Base-by-base conservation (phyloP, 2,888 invertebrate genomes). In the Drosophila fulvimacula region DNA sequence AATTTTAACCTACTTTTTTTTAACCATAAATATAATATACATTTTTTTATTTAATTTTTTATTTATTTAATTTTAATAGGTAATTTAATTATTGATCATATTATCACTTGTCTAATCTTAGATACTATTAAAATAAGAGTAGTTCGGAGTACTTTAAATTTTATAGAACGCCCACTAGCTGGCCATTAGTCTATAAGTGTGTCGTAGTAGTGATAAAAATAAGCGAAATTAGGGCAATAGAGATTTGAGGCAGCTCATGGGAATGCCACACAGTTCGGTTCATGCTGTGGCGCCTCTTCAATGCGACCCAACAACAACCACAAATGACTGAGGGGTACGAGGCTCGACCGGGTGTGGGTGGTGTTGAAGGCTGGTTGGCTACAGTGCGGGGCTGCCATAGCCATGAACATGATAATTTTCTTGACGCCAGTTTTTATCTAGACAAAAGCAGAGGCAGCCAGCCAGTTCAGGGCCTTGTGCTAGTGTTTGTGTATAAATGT, bases 381-480 rank as follows among this genome's bases (percentile, higher is more conserved):
- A 15, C 3, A 30, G 30, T 48, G 48, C 13, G 34, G 34, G 34
- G 53, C 73, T 63, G 70, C 64, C 76, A 67, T 69, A 48, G 71
- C 80, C 84, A 85, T 89, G 85, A 89, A 88, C 85, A 85, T 89
- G 89, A 85, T 85, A 89, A 85, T 85, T 85, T 89, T 89, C 85
- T 80, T 88, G 85, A 85, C 85, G 85, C 85, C 85, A 85, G 88
- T 89, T 85, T 85, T 85, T 85, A 85, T 85, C 85, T 86, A 67
- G 82, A 74, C 75, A 76, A 85, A 72, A 75, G 74, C 77, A 79
- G 88, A 74, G 67, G 49, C 69, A 39, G 75, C 53, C 36, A 30
- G 38, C 13, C 49, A 51, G 34, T 30, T 55, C 30, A 55, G 55
- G 58, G 55, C 57, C 48, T 48, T 11, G 30, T 13, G 30, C 48